phyloP scores from a whole-genome alignment of 2,888 invertebrate species.

The Candidula unifasciata region DNA sequence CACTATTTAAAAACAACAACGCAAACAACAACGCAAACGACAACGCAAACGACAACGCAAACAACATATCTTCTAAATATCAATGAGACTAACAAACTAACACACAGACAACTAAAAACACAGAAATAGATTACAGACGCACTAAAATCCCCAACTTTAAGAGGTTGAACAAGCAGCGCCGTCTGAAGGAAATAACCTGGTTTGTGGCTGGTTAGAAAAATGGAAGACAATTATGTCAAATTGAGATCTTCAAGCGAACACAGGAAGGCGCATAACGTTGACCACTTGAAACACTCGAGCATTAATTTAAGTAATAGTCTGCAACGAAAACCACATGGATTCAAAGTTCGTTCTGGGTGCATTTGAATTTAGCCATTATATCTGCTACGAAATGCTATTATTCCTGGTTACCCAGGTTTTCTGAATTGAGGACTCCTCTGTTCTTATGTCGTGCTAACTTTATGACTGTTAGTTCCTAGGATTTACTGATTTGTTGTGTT shows the following conservation, averaged over 20 bases:
- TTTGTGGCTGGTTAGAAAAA: conserved; percentile 2
- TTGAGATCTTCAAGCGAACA: conserved; percentile 9
- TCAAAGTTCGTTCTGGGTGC: neutral
- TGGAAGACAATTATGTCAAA: conserved; percentile 22
- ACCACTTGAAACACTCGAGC: conserved; percentile 21
- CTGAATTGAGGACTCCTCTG: no score
- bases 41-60: no score
- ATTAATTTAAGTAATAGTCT: conserved; percentile 26
- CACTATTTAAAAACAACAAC: no score
- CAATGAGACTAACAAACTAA: neutral
- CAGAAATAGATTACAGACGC: neutral
- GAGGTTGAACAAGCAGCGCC: neutral
- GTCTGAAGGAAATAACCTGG: no score
- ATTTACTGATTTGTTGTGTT: no score
- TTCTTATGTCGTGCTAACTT: no score
- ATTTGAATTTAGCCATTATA: neutral
- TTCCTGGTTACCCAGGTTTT: neutral
- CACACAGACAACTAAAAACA: neutral
- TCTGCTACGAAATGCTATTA: neutral
- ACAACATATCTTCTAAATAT: no score
- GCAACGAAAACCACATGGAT: conserved; percentile 18
- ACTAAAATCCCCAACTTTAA: neutral
- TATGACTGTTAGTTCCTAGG: no score
- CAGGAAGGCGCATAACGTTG: conserved; percentile 26
- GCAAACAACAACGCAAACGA: no score